Evolutionary conservation across 2,888 invertebrate genomes (phyloP), one percentile per base, ranked within the genome.

Genomic region (Aspidiotus rigidus): DNA sequence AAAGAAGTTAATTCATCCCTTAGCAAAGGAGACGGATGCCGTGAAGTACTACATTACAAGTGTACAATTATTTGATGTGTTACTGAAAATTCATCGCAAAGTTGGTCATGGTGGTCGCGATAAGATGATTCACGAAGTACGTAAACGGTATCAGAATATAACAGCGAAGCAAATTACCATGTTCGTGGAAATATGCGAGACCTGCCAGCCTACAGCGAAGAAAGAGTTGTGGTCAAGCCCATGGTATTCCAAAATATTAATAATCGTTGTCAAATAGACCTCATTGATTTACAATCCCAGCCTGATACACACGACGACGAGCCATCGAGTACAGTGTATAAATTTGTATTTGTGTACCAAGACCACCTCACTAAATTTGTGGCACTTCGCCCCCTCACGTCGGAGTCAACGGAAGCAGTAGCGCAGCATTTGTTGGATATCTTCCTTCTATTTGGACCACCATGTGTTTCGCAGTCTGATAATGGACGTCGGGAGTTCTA

Each of bases 101-200:
- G 39, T 16, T 42, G 62, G 62, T 15, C 62, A 42, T 42, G 62
- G 62, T 15, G 62, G 62, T 41, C 62, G 62, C 39, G 62, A 62
- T 62, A 62, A 42, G 17, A 62, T 62, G 62, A 2, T 40, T 13
- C 44, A 42, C 44, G 62, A 41, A 41, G 10, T 62, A 15, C 1
- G n/a, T 9, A 5, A 62, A 2, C 13, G 16, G 10, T 62, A 42
- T 7, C 2, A 16, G 13, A 60, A 42, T 9, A 42, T 42, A n/a
- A 39, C 60, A 2, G 3, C 42, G 5, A 42, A 44, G 15, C 15
- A 7, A 13, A 13, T 41, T 17, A 17, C n/a, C 1, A 56, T 11
- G 1, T 56, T 56, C 17, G 1, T 56, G 5, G 17, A 56, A 56
- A 1, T 16, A 16, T 56, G 16, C 17, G 15, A 56, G 7, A 56